These are phyloP conservation scores for Percopsis omiscomaycus DNA, from an alignment of 2,797 vertebrate species.

Conservation along the genomic window DNA sequence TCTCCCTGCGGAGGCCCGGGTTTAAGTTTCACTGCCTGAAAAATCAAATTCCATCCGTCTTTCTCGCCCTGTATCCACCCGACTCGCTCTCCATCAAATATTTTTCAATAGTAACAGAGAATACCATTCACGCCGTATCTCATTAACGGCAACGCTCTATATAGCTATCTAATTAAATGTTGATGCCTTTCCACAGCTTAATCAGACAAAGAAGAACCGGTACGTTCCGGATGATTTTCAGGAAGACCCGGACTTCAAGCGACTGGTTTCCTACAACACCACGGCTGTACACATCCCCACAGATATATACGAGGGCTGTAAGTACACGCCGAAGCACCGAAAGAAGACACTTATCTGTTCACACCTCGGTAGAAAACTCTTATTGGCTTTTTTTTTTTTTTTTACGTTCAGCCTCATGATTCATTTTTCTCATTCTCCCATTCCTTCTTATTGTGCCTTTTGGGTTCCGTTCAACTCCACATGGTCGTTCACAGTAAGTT, in stretches of 20 bases:
- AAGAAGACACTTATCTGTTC: neutral
- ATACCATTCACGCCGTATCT: neutral
- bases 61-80: too few species aligned
- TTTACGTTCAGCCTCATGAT: neutral
- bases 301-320: constrained; percentile 97
- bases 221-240: constrained; percentile 86
- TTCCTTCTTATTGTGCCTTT: constrained; percentile 10
- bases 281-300: constrained; percentile 97
- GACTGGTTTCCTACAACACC: constrained; percentile 88
- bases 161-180: neutral
- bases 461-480: constrained; percentile 24
- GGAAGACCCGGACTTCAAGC: constrained; percentile 84
- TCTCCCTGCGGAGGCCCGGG: constrained; percentile 2
- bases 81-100: neutral
- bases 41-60: constrained; percentile 18
- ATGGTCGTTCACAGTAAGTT: constrained; percentile 31
- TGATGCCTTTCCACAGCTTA: constrained; percentile 69
- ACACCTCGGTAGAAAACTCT: neutral
- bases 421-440: neutral
- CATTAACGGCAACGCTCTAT: neutral
- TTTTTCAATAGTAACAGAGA: constrained; percentile 9
- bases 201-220: constrained; percentile 80
- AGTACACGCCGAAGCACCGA: constrained; percentile 71
- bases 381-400: too few species aligned
- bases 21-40: constrained; percentile 32